Evolutionary conservation across 2,888 invertebrate species (phyloP), one percentile per base, ranked within the genome.

Genomic region (Patella pellucida): DNA sequence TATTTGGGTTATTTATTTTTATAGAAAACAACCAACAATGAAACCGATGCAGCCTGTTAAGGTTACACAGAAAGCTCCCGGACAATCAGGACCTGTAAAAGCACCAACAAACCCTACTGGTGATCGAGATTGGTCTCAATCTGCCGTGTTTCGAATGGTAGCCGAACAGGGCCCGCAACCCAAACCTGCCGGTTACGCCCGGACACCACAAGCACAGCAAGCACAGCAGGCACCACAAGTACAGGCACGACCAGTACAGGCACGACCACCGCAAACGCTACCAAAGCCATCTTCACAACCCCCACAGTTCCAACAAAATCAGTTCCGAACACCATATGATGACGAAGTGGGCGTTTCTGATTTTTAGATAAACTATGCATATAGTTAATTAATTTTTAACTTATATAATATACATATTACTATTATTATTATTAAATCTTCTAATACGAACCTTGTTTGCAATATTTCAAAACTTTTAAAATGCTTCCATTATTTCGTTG

Each of bases 41-140:
- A n/a, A 62, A 23, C 62, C 23, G 11, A 62, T 62, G 62, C 19
- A 62, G 23, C 62, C 62, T 2, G 62, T 23, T 12, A 62, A 62
- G 23, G 62, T 62, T 23, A 62, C 52, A 3, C 71, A 74, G 72
- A 31, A 68, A 23, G 56, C 31, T 15, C 23, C 69, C 62, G 51
- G 23, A 54, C 23, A 76, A 77, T 52, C 78, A 15, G 52, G 52
- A 16, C 52, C 76, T 14, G 56, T 72, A 7, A 75, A 78, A 19
- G 62, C 62, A 23, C 71, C 76, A 54, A 70, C 54, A 19, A 73
- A 68, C 71, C 69, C 75, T 41, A 52, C 76, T 71, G 82, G 83
- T 11, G 84, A 84, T 15, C 76, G 85, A 19, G 86, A 86, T 78
- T 86, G 84, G 85, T 82, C 81, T 68, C 83, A 85, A 74, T 85